A percentile compares a stretch with the other conserved stretches of the same genome.
phyloP scores from a whole-genome alignment of 2,797 vertebrate genomes.

The Thalassophryne amazonica region DNA sequence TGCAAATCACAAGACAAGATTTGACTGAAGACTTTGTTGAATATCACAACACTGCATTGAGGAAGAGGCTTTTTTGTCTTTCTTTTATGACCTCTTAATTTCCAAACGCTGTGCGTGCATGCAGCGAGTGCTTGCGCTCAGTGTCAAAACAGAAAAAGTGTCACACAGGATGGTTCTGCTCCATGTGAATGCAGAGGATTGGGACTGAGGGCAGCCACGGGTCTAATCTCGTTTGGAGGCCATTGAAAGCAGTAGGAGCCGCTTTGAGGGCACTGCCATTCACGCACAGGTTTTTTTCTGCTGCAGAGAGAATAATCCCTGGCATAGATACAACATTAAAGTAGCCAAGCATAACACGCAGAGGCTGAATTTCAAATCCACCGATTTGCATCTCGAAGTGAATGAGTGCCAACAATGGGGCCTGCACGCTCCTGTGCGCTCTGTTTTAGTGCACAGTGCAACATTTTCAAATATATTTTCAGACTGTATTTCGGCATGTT shows the following conservation, averaged over 20 bases:
- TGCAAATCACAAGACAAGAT: conserved; percentile 5
- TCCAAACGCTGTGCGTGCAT: conserved; percentile 49
- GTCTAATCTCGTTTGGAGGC: conserved; percentile 82
- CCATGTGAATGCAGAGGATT: conserved; percentile 76
- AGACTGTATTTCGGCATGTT: conserved; percentile 22
- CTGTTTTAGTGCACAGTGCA: conserved; percentile 36
- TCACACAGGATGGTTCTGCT: conserved; percentile 74
- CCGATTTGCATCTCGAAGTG: conserved; percentile 76
- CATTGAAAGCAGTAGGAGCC: conserved; percentile 77
- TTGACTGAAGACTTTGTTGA: conserved; percentile 6
- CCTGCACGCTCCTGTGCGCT: conserved; percentile 45
- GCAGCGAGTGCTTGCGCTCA: conserved; percentile 64
- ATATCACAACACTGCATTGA: conserved; percentile 25
- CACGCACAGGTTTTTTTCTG: conserved; percentile 73
- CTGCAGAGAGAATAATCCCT: conserved; percentile 80
- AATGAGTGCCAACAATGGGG: conserved; percentile 70
- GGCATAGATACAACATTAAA: conserved; percentile 81
- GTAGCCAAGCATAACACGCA: conserved; percentile 80
- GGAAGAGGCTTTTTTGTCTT: conserved; percentile 45
- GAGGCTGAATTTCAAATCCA: conserved; percentile 78
- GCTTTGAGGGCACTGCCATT: conserved; percentile 78
- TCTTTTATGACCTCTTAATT: conserved; percentile 73
- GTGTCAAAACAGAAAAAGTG: conserved; percentile 74
- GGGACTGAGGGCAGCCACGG: conserved; percentile 74
- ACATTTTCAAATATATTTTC: conserved; percentile 15